Conservation (phyloP, 2,113 vertebrate genomes). For the Pseudopipra pipra region DNA sequence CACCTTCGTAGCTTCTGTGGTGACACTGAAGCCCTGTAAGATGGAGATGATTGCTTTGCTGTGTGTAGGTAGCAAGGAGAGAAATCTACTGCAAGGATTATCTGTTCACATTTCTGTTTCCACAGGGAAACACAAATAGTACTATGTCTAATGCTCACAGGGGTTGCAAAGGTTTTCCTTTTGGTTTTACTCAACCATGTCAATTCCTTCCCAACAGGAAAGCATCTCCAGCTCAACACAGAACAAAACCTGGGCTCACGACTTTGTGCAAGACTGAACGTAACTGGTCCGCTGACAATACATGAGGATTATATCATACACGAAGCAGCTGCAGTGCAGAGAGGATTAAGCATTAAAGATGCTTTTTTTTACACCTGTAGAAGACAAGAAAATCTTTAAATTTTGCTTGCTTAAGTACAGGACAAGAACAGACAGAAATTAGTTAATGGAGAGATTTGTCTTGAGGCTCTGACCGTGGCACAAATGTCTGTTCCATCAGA, state of each 20-base stretch:
- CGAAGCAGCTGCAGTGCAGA: slow-evolving; percentile 55
- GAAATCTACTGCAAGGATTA: not conserved
- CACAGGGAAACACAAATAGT: not conserved
- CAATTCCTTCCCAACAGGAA: slow-evolving; percentile 64
- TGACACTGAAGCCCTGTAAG: not conserved
- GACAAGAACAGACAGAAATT: not conserved
- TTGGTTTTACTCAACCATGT: slow-evolving; percentile 38
- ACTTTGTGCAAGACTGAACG: slow-evolving; percentile 54
- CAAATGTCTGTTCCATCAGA: not conserved
- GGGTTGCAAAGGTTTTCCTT: not conserved
- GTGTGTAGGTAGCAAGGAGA: not conserved
- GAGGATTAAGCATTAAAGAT: slow-evolving; percentile 59
- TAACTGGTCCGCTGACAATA: slow-evolving; percentile 51
- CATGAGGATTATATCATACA: slow-evolving; percentile 57
- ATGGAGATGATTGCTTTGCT: not conserved
- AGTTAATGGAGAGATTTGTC: not conserved
- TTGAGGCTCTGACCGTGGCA: not conserved
- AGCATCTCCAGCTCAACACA: slow-evolving; percentile 49
- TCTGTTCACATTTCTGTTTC: not conserved
- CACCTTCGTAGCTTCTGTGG: not conserved
- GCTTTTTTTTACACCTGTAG: slow-evolving; percentile 58
- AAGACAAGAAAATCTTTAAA: slow-evolving; percentile 46
- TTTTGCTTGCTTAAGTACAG: not conserved
- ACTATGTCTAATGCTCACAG: not conserved
- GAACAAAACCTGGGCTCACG: slow-evolving; percentile 54